phyloP scores from a whole-genome alignment of 2,888 invertebrate genomes.

The Philhelius pedissequus region DNA sequence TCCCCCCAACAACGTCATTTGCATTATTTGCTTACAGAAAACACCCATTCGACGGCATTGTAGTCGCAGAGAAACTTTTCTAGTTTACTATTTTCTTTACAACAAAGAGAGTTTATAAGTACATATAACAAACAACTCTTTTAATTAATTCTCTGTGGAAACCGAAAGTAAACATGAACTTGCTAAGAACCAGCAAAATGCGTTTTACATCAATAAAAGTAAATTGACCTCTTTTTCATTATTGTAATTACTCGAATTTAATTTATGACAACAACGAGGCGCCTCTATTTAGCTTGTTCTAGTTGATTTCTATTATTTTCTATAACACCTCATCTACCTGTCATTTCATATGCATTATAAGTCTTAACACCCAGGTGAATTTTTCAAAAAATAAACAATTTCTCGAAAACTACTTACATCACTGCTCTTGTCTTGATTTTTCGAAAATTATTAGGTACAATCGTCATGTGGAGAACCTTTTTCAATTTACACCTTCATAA shows the following conservation, averaged over 20 bases:
- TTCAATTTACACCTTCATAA: neutral
- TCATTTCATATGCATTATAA: neutral
- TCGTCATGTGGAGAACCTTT: neutral
- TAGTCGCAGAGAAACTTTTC: neutral
- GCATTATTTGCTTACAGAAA: neutral
- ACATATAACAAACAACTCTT: no score
- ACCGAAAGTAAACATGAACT: neutral
- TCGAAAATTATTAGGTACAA: neutral
- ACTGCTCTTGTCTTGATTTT: neutral
- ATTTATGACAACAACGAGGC: neutral
- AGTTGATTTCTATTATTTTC: neutral
- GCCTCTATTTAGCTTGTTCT: neutral
- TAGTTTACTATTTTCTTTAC: neutral
- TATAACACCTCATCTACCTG: slow-evolving; percentile 1
- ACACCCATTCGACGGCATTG: neutral
- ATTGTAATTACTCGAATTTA: neutral
- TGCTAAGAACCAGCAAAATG: neutral
- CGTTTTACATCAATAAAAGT: neutral
- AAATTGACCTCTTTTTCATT: slow-evolving; percentile 3
- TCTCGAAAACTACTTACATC: neutral
- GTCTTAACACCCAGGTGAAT: neutral
- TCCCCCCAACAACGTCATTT: neutral
- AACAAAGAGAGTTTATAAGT: neutral
- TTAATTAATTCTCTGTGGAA: neutral
- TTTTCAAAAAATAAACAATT: neutral